Percentiles rank a stretch among this genome's conserved stretches.
Conservation (phyloP, 2,113 vertebrate species). For the Prietella phreatophila region DNA sequence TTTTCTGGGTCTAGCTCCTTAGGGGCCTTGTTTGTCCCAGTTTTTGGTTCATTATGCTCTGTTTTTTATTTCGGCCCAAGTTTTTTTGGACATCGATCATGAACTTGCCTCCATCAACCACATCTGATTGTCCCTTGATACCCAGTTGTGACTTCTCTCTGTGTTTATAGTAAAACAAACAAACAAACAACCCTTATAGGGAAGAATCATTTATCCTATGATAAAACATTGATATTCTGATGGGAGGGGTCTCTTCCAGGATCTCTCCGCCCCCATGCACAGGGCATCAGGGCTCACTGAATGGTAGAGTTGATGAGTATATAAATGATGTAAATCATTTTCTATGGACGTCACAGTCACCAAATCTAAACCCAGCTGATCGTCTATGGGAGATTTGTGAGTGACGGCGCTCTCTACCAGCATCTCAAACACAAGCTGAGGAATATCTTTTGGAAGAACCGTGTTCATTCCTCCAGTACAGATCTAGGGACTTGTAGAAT, state of each 20-base stretch:
- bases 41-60: neutral
- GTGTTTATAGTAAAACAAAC: neutral
- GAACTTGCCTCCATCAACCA: too few relatives aligned
- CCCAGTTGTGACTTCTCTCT: neutral
- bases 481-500: neutral
- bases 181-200: neutral
- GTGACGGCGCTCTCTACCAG: neutral
- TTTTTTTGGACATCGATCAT: neutral
- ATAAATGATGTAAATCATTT: neutral
- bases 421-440: neutral
- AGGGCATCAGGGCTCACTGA: neutral
- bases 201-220: neutral
- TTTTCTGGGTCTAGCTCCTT: slow-evolving; percentile 20
- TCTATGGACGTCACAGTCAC: neutral
- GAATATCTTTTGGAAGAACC: neutral
- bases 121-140: neutral
- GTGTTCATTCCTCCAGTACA: neutral
- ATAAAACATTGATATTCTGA: neutral
- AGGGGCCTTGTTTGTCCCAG: slow-evolving; percentile 3
- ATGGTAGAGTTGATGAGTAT: neutral
- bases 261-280: neutral
- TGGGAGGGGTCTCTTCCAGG: neutral
- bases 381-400: neutral
- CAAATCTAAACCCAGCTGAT: neutral
- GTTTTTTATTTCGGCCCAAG: neutral